Conservation (phyloP, 2,888 invertebrate species). For the Heliconius erato region DNA sequence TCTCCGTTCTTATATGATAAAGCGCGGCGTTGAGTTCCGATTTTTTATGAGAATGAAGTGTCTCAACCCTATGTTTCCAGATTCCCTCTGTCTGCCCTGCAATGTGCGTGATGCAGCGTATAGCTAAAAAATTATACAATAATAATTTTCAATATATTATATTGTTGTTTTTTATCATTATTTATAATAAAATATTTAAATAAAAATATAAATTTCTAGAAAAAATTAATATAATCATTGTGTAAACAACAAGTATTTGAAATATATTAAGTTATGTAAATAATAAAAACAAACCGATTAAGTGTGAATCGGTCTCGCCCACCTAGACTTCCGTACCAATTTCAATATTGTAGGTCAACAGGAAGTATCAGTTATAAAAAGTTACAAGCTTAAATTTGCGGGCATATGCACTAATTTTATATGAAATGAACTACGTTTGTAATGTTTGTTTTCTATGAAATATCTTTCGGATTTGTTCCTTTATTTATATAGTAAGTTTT, state of each 20-base stretch:
- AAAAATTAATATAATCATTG: background rate
- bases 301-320: too few relatives aligned
- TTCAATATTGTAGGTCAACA: too few relatives aligned
- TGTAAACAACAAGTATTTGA: background rate
- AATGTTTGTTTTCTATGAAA: too few relatives aligned
- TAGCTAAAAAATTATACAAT: background rate
- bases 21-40: background rate
- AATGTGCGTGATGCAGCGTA: background rate
- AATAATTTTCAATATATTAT: background rate
- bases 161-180: background rate
- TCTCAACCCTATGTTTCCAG: background rate
- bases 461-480: too few relatives aligned
- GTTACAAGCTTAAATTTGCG: too few relatives aligned
- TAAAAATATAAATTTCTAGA: background rate
- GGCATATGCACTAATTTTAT: too few relatives aligned
- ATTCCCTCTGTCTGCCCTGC: background rate
- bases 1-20: background rate
- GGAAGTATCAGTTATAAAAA: too few relatives aligned
- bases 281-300: too few relatives aligned
- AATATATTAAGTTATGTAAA: too few relatives aligned
- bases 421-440: too few relatives aligned
- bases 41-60: background rate
- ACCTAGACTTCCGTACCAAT: too few relatives aligned
- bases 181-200: slow-evolving; percentile 6
- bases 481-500: too few relatives aligned